Base-by-base conservation (phyloP, 30 jellyfish, hydroid and myxozoan species). In the Chironex yamaguchii region DNA sequence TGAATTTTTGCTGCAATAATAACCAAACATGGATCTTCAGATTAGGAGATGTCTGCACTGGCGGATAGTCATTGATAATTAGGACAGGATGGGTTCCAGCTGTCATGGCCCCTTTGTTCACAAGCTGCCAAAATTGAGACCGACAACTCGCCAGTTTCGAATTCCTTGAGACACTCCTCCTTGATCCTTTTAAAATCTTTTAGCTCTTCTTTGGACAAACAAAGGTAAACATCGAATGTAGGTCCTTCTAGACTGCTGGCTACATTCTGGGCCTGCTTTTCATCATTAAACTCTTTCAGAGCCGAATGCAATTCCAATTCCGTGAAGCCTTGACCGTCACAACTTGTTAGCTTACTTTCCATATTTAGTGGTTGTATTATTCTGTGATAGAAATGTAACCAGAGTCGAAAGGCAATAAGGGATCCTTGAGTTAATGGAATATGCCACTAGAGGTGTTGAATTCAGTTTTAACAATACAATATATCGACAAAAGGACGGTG, bases 61-160 rank as follows among this genome's bases (percentile, higher is more conserved):
- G 52, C 84, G 84, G 92, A 29, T 42, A 82, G 76, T 70, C 86
- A 82, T 82, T 82, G 92, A 30, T 82, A 67, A 29, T 65, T 82
- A 6, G 92, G 92, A 52, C 92, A 82, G 30, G 24, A 42, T 13
- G 49, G 32, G 34, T 82, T 34, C 92, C 77, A n/a, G 76, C 92
- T 82, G 63, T 82, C 92, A 63, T 82, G 92, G 69, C 89, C 80
- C 21, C 89, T 78, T 49, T 82, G 85, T 14, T 79, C 94, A 71
- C 88, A 84, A 52, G 94, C 94, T 84, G 87, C 68, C 88, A 84
- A 71, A 84, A 84, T 36, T 88, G 71, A 0, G 91, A 1, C 2
- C 86, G 92, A 72, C 86, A 58, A 4, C 22, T 58, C 25, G 9
- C 73, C 73, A 4, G 25, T n/a, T 58, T 58, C 73, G 30, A 58